A percentile compares a stretch with the other conserved stretches of the same genome.
Evolutionary conservation across 2,797 vertebrate species (phyloP).

Genomic region (Myotis vivesi): DNA sequence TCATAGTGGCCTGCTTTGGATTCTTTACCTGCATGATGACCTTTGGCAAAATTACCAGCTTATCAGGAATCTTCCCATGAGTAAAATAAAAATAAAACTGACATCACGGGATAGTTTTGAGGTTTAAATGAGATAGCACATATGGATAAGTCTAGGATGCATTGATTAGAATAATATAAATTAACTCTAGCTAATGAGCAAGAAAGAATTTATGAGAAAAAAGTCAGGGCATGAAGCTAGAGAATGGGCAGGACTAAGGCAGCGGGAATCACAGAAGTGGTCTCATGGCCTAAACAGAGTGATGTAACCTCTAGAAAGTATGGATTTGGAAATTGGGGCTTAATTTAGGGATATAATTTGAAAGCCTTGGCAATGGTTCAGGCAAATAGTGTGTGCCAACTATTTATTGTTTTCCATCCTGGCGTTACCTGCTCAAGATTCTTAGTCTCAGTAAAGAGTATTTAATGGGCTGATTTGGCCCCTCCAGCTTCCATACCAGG

Average conservation of each 20-base stretch:
- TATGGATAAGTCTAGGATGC: neutral
- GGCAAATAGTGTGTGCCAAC: fast-evolving
- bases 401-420: neutral
- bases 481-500: neutral
- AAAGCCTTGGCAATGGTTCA: neutral
- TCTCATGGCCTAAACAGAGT: neutral
- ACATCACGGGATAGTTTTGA: neutral
- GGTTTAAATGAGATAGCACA: neutral
- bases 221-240: neutral
- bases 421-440: neutral
- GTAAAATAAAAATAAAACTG: neutral
- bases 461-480: neutral
- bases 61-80: neutral
- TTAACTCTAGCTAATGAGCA: neutral
- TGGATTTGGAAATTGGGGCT: neutral
- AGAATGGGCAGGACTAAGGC: neutral
- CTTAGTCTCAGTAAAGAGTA: neutral
- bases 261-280: neutral
- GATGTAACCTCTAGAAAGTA: neutral
- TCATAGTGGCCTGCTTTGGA: neutral
- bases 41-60: neutral
- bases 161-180: slow-evolving; percentile 23
- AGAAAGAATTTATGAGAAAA: neutral
- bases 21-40: neutral
- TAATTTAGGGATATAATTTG: neutral